Evolutionary conservation across 2,797 vertebrate genomes (phyloP).

Genomic region (Eupleurogrammus muticus): DNA sequence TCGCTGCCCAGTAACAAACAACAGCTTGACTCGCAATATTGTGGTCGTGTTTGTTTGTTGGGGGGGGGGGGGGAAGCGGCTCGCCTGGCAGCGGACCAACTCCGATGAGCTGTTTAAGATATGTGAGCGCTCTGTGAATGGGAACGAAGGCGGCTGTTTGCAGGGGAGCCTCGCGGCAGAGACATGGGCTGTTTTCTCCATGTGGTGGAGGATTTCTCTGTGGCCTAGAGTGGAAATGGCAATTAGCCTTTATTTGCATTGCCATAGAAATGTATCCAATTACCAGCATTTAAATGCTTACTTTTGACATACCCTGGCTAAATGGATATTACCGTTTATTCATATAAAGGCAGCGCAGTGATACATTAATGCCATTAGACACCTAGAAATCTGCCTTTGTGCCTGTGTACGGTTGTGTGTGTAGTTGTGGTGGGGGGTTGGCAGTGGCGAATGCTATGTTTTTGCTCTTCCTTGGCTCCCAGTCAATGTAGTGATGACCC

Average conservation of each 20-base stretch:
- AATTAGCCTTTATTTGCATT: conserved; percentile 74
- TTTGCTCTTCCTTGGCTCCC: too few relatives aligned
- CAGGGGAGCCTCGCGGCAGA: conserved; percentile 53
- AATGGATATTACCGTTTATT: conserved; percentile 48
- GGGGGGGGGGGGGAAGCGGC: conserved; percentile 63
- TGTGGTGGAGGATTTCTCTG: conserved; percentile 47
- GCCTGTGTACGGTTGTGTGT: neutral
- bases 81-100: conserved; percentile 69
- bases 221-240: conserved; percentile 65
- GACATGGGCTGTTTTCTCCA: conserved; percentile 31
- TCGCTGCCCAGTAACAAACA: conserved; percentile 73
- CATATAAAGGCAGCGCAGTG: conserved; percentile 23
- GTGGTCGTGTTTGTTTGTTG: conserved; percentile 74
- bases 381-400: neutral
- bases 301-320: conserved; percentile 60
- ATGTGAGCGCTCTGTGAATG: conserved; percentile 62
- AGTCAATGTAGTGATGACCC: too few relatives aligned
- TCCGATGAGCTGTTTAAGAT: conserved; percentile 76
- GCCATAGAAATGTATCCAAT: conserved; percentile 65
- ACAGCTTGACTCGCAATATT: conserved; percentile 79
- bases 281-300: conserved; percentile 66
- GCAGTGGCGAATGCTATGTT: too few relatives aligned
- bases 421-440: too few relatives aligned
- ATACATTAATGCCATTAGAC: conserved; percentile 29
- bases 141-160: conserved; percentile 56